Evolutionary conservation across 2,888 invertebrate genomes (phyloP), one percentile per base, ranked within the genome.

Genomic region (Parelbella ahira): DNA sequence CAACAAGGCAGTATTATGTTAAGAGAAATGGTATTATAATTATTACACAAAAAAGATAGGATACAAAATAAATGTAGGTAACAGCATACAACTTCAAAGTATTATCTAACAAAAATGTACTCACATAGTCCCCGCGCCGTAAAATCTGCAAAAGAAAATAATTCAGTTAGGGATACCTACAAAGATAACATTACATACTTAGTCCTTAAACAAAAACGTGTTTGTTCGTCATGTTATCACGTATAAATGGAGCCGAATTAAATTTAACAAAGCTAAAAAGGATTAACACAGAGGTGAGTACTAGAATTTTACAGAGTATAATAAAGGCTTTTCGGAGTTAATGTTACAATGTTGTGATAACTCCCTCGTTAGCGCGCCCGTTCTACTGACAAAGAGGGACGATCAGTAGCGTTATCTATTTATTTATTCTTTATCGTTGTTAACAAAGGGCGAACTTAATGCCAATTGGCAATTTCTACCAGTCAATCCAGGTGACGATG

Each of bases 241-340:
- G 30, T 11, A 8, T 25, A 32, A 39, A 32, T 25, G 32, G 32
- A 19, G 38, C 15, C 24, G 32, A 39, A 39, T 39, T 32, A 24
- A 25, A 39, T 32, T 19, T 23, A 25, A 39, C 30, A 32, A 10
- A 33, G 13, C 33, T 13, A 9, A 13, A 32, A 39, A 33, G 19
- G 39, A 39, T 39, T 39, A 39, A 34, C 25, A 39, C 32, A 13
- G 18, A 39, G 8, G 32, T 39, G 24, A 12, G 10, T 41, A 27
- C 25, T 25, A 33, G 33, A 41, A 27, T 41, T 41, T 33, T 41
- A 41, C 32, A 33, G 20, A 41, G 28, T 21, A 42, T 42, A 34
- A 28, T 34, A 34, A 34, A 33, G 18, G 28, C 28, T 7, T 28
- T 42, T 28, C 11, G 41, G 21, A 34, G 41, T 34, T 42, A 42